phyloP scores from a whole-genome alignment of 2,797 vertebrate genomes.

The Staurois parvus region DNA sequence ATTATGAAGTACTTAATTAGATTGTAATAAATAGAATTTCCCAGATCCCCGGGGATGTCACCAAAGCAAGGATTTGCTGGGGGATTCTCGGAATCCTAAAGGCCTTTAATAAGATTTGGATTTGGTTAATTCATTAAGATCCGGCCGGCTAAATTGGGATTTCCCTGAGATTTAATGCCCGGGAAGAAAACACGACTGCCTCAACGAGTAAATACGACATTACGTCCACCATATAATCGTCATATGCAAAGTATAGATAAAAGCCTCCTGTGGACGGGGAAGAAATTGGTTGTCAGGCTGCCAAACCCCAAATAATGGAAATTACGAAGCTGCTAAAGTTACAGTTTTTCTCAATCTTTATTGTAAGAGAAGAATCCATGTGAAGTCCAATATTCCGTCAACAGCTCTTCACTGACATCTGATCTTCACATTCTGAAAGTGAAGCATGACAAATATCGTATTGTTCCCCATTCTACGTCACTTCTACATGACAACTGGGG shows the following conservation, averaged over 20 bases:
- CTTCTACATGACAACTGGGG: no score
- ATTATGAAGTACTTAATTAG: not conserved
- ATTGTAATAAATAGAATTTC: not conserved
- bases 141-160: not conserved
- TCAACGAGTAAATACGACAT: not conserved
- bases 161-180: not conserved
- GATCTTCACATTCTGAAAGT: no score
- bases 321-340: not conserved
- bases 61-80: not conserved
- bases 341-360: not conserved
- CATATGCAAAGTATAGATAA: not conserved
- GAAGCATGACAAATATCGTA: no score
- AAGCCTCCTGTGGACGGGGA: not conserved
- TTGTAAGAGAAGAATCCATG: not conserved
- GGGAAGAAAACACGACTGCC: not conserved
- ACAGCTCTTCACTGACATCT: no score
- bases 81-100: not conserved
- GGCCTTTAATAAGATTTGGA: not conserved
- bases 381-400: no score
- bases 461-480: no score
- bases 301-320: not conserved
- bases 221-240: no score
- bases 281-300: not conserved
- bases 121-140: not conserved
- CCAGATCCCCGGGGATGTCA: not conserved